Base-by-base conservation (phyloP, 2,888 invertebrate species). In the Drosophila atroscutellata region DNA sequence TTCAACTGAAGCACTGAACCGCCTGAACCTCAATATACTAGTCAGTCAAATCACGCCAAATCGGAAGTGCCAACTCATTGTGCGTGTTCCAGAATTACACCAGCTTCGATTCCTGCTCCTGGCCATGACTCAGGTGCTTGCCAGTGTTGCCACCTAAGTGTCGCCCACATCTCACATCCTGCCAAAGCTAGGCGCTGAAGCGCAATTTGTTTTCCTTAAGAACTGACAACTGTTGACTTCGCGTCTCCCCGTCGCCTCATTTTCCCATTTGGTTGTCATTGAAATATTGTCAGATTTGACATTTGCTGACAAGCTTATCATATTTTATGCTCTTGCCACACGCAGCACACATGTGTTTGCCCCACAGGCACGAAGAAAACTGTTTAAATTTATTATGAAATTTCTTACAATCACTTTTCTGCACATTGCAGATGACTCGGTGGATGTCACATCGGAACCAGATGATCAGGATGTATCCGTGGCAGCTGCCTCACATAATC, bases 401-500 rank as follows among this genome's bases (percentile, higher is more conserved):
- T 75, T 45, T 55, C 57, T 56, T 47, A 65, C 24, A 59, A 42
- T 30, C 8, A 24, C 49, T 47, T 39, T 36, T 61, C 4, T 54
- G 2, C 8, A 15, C 26, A 67, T 90, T 91, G 6, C 77, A 93
- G 93, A 93, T 77, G 93, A 94, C 72, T 93, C 93, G 2, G 92
- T 93, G 80, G 95, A 95, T 87, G 94, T 94, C 52, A 94, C 94
- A 37, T 94, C 94, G 59, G 94, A 94, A 82, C 94, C 95, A 28
- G 94, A 94, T 80, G 94, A 95, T 88, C 93, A 94, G 77, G 93
- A 93, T 75, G 94, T 94, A 73, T 94, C 94, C 2, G 94, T 94
- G 28, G 94, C 95, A 45, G 93, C 93, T 60, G 93, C 93, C 59
- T 93, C 93, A 8, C 93, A 93, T 58, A 93, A 93, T 83, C 93